Evolutionary conservation across 1,140 invertebrate species (phyloP), one percentile per base, ranked within the genome.

Genomic region (Drosophila pallidifrons): DNA sequence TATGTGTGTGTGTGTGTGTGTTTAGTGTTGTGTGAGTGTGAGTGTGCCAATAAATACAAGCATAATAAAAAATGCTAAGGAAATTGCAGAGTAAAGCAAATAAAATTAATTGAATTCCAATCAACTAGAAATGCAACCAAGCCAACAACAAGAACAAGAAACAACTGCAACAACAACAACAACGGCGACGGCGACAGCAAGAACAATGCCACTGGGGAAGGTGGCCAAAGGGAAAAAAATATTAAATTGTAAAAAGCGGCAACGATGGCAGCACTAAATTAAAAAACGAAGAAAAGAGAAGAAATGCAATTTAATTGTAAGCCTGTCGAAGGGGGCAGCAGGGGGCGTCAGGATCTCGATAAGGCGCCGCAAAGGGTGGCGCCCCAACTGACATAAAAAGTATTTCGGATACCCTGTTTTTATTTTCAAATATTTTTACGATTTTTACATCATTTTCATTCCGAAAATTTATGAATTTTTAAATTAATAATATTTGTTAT

Each of bases 81-180:
- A 88, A 88, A 88, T 88, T 88, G 85, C 85, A 85, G 87, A 77
- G 82, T 82, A 90, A 91, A 91, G 82, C 88, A 91, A 91, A 91
- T 91, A 91, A 89, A 91, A 91, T 89, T 91, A 91, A 91, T 91
- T 91, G 88, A 91, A 91, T 91, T 91, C 81, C 83, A 91, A 91
- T 91, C 88, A 89, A 91, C 81, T 89, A 79, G 88, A 82, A 91
- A 91, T 82, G 88, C 69, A 68, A 72, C 55, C 45, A 55, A 47
- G 45, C 64, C 75, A 81, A 73, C 70, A 77, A 69, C 59, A 77
- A 72, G 35, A 38, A 38, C 7, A 38, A 38, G 7, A 38, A 38
- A 25, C 20, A 25, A 25, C 20, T 25, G 20, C 77, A 68, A 75
- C 61, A 83, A 75, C 47, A 52, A 49, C 61, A 16, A 75, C 47